phyloP scores from a whole-genome alignment of 2,888 invertebrate genomes.

The Lycaena phlaeas region DNA sequence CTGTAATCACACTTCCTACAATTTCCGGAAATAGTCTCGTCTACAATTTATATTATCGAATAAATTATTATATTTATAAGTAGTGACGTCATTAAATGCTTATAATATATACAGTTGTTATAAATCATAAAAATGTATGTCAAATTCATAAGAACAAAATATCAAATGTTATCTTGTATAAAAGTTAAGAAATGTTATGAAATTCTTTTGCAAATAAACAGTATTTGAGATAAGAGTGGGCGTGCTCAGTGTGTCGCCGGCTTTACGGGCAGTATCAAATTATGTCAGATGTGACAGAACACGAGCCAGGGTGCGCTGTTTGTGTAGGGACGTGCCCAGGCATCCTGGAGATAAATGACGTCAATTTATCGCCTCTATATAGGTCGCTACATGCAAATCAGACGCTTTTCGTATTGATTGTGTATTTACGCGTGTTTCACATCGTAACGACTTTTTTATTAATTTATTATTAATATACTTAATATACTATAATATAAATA shows the following conservation, averaged over 20 bases:
- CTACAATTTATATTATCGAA: too few species aligned
- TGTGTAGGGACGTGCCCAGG: constrained; percentile 3
- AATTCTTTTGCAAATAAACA: constrained; percentile 7
- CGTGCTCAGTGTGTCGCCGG: constrained; percentile 1
- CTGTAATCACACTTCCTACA: too few species aligned
- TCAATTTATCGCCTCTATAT: not conserved
- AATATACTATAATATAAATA: too few species aligned
- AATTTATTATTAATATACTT: too few species aligned
- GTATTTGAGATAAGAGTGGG: constrained; percentile 3
- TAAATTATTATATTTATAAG: too few species aligned
- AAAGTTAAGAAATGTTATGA: constrained; percentile 1
- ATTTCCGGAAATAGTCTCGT: too few species aligned
- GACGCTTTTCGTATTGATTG: too few species aligned
- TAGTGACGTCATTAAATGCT: too few species aligned
- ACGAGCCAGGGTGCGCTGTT: constrained; percentile 6
- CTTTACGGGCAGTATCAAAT: constrained; percentile 8
- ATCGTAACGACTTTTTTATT: too few species aligned
- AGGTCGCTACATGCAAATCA: not conserved
- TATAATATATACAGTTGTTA: too few species aligned
- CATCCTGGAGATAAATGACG: not conserved
- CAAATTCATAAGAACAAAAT: too few species aligned
- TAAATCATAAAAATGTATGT: too few species aligned
- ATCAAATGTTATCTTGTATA: not conserved
- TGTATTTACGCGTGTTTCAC: not conserved
- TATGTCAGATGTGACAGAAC: constrained; percentile 10